phyloP scores from a whole-genome alignment of 1,140 invertebrate genomes.

The Drosophila nannoptera region DNA sequence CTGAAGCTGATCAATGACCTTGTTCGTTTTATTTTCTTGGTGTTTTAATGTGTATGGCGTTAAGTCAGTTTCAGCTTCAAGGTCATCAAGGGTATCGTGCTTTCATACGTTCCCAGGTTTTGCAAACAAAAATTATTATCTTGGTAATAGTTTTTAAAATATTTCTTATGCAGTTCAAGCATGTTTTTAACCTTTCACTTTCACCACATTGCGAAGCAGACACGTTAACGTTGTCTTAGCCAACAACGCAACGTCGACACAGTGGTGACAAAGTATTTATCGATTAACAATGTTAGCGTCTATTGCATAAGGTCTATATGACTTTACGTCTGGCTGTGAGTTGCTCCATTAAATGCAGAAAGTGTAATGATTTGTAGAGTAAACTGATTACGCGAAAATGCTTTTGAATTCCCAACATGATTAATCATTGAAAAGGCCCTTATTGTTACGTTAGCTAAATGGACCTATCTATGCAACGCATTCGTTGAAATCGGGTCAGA shows the following conservation, averaged over 20 bases:
- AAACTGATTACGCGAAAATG: constrained; percentile 42
- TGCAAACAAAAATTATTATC: constrained; percentile 4
- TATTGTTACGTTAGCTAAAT: constrained; percentile 20
- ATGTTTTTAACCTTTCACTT: constrained; percentile 52
- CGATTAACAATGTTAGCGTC: constrained; percentile 40
- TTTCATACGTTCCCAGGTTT: constrained; percentile 18
- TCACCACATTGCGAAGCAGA: constrained; percentile 34
- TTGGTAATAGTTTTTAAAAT: constrained; percentile 41
- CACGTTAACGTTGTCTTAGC: constrained; percentile 26
- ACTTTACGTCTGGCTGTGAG: constrained; percentile 29
- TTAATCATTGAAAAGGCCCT: constrained; percentile 36
- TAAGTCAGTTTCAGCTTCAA: constrained; percentile 24
- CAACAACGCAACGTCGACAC: constrained; percentile 6
- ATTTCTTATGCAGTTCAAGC: constrained; percentile 19
- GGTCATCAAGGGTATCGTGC: constrained; percentile 36
- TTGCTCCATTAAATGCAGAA: constrained; percentile 50
- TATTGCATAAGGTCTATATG: constrained; percentile 45
- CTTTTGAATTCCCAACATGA: constrained; percentile 28
- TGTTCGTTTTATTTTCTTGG: constrained; percentile 34
- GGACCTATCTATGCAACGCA: constrained; percentile 12
- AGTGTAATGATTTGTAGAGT: constrained; percentile 43
- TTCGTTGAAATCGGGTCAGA: constrained; percentile 26
- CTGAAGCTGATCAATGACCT: constrained; percentile 58
- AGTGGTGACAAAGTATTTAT: constrained; percentile 54
- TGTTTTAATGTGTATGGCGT: constrained; percentile 1